A percentile compares a stretch with the other conserved stretches of the same genome.
Conservation (phyloP, 2,888 invertebrate species). For the Drosophila multiciliata region DNA sequence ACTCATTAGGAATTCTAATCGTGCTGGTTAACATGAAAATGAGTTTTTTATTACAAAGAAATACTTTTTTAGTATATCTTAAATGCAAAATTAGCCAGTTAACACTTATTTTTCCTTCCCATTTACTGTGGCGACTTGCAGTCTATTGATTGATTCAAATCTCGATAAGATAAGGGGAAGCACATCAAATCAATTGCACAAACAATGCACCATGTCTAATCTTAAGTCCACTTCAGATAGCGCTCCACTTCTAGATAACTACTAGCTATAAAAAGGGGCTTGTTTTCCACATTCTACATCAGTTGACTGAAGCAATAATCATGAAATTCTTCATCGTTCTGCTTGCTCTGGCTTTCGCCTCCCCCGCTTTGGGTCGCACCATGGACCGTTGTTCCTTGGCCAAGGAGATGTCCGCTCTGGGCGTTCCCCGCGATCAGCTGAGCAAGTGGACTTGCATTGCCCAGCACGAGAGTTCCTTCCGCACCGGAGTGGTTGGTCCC, state of each 20-base stretch:
- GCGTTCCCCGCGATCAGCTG: slow-evolving; percentile 70
- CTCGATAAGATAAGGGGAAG: background rate
- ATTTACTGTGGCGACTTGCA: background rate
- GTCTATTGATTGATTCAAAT: slow-evolving; percentile 9
- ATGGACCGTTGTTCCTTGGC: slow-evolving; percentile 76
- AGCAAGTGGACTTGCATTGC: slow-evolving; percentile 77
- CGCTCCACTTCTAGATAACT: background rate
- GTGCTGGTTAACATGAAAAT: background rate
- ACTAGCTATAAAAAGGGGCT: slow-evolving; percentile 40
- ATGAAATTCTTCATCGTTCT: slow-evolving; percentile 49
- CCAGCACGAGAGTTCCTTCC: slow-evolving; percentile 75
- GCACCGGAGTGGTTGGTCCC: slow-evolving; percentile 84
- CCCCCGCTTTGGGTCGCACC: slow-evolving; percentile 56
- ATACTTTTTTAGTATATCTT: background rate
- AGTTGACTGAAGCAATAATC: slow-evolving; percentile 44
- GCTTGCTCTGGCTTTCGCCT: slow-evolving; percentile 44
- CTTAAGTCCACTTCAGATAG: slow-evolving; percentile 5
- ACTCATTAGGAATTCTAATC: background rate
- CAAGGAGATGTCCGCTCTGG: slow-evolving; percentile 68
- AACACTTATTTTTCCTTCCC: background rate
- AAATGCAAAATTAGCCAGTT: background rate
- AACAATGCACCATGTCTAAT: background rate
- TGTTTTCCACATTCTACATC: slow-evolving; percentile 26
- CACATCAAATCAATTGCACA: background rate
- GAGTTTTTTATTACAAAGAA: background rate